Evolutionary conservation across 2,797 vertebrate genomes (phyloP), one percentile per base, ranked within the genome.

Genomic region (Furcifer pardalis): DNA sequence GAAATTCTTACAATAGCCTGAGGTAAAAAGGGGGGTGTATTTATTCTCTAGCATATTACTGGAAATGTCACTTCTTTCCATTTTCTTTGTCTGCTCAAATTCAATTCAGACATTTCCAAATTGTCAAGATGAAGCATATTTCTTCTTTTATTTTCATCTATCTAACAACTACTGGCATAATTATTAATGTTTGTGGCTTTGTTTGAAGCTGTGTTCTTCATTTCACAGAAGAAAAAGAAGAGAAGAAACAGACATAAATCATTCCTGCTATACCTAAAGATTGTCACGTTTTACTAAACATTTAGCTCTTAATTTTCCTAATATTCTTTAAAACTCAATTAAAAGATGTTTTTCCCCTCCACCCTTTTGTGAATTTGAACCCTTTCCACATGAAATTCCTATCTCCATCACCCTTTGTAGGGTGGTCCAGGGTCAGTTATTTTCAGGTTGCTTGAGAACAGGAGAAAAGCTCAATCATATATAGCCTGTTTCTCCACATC

Each of bases 61-160:
- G 23, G 17, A 81, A 56, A 9, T 7, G 49, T 7, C n/a, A 3
- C 25, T 52, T 81, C 1, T 77, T 91, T 82, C 4, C 56, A 89
- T 82, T 76, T 62, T 40, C 76, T 60, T 17, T 42, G 76, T 6
- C 65, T n/a, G 4, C 27, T 21, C 25, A 30, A 0, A 35, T 49
- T 87, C 82, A 82, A n/a, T 74, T 85, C 63, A 75, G 77, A 63
- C 3, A 44, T 6, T 69, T 91, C 5, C 40, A 72, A 82, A 83
- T 7, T 76, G 42, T 65, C 13, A 80, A 68, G 30, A 74, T 82
- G 74, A 87, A 46, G 3, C 37, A 2, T 1, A 65, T 91, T 86
- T 84, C 52, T 52, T 74, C 80, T 49, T 2, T 82, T 87, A 69
- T 89, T 91, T 81, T 82, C 30, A 77, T 86, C 87, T 86, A 1